A percentile compares a stretch with the other conserved stretches of the same genome.
phyloP scores from a whole-genome alignment of 2,113 vertebrate species.

The Trachemys scripta region DNA sequence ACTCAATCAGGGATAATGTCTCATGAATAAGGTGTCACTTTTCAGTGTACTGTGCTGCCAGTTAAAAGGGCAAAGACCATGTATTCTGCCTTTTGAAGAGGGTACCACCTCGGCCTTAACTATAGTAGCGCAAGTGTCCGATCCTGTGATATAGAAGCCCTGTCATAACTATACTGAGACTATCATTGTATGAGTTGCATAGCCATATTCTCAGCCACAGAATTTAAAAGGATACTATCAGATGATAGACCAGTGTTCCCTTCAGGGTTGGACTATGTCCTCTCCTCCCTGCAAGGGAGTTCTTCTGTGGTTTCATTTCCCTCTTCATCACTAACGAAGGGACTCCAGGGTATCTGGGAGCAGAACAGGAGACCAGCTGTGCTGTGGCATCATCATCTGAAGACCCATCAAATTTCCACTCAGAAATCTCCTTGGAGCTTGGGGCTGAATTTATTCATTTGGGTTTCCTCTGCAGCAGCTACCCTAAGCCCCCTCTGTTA shows the following conservation, averaged over 20 bases:
- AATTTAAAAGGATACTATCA: neutral
- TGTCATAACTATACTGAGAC: neutral
- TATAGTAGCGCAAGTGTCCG: neutral
- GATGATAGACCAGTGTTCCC: neutral
- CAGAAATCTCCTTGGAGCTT: neutral
- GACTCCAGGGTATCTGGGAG: neutral
- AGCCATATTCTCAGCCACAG: neutral
- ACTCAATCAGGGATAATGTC: neutral
- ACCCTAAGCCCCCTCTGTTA: too few relatives aligned
- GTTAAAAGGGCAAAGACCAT: neutral
- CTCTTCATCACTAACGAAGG: neutral
- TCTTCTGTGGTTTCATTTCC: too few relatives aligned
- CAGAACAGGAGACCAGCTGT: neutral
- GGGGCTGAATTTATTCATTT: neutral
- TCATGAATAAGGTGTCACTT: neutral
- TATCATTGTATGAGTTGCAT: neutral
- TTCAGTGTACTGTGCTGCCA: neutral
- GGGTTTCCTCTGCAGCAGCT: neutral
- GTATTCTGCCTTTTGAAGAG: neutral
- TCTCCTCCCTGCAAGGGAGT: too few relatives aligned
- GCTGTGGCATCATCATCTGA: too few relatives aligned
- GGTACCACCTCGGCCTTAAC: accelerated
- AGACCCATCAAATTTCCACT: neutral
- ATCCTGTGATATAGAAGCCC: neutral
- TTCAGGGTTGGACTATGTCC: neutral